Conservation (phyloP, 2,113 vertebrate species). For the Spheniscus mendiculus region DNA sequence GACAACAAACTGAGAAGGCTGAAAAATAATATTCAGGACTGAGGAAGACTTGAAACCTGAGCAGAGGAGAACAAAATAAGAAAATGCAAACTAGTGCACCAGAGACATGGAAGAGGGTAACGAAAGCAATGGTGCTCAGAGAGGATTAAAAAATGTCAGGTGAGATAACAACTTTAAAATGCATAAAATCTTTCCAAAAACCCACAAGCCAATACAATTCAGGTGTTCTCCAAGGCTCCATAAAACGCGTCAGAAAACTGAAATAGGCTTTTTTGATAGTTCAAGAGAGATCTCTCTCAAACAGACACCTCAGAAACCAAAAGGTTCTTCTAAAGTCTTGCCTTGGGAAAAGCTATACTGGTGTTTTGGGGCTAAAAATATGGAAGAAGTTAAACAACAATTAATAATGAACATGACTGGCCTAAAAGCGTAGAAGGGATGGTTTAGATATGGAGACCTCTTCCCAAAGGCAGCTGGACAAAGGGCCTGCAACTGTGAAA, state of each 20-base stretch:
- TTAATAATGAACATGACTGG: not conserved
- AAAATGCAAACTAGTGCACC: not conserved
- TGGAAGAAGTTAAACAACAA: not conserved
- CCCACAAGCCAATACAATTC: not conserved
- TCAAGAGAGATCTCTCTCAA: not conserved
- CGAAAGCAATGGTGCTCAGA: not conserved
- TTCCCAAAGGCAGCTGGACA: not conserved
- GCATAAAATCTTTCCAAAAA: not conserved
- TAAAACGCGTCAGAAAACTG: not conserved
- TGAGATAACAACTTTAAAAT: not conserved
- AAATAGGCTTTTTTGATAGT: not conserved
- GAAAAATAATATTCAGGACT: not conserved
- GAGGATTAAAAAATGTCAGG: not conserved
- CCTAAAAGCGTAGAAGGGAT: not conserved
- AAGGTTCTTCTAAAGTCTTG: not conserved
- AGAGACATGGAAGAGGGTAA: not conserved
- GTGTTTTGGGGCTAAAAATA: not conserved
- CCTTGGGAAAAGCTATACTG: not conserved
- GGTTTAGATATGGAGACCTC: not conserved
- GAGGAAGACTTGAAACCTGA: not conserved
- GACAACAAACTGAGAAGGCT: not conserved
- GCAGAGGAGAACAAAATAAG: not conserved
- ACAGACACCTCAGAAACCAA: not conserved
- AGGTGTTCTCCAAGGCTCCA: not conserved
- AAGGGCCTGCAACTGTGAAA: not conserved